Base-by-base conservation (phyloP, 2,113 vertebrate species). In the Anoplopoma fimbria region DNA sequence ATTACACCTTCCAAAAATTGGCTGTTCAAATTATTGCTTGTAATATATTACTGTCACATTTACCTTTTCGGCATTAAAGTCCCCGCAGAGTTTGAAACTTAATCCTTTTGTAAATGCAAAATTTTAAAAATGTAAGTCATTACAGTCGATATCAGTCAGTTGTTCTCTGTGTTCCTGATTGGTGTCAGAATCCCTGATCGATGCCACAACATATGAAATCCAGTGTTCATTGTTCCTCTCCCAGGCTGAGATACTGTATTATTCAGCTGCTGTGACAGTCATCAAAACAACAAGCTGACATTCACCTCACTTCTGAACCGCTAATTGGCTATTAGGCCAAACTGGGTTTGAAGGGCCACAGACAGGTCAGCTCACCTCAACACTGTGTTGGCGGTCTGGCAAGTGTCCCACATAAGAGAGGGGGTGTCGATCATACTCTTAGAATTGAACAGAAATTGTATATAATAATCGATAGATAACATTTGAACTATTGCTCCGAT, bases 251-350 rank as follows among this genome's bases (percentile, higher is more conserved):
- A 49, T 33, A 19, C 69, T 47, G 78, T 80, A 72, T 87, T 62
- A 84, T 79, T 79, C 80, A 63, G 87, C 77, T 74, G 86, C 72
- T 67, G 82, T 87, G 88, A 90, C 89, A 87, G 40, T 79, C 79
- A 63, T 85, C 85, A 85, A 73, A 83, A 77, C 85, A 77, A 84
- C 36, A 77, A 76, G 87, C 89, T 84, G 88, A 86, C 84, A 83
- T 69, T 78, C 86, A 58, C 84, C 79, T 84, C 42, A 72, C 75
- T 63, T 88, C 76, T 87, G 74, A 86, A 69, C 77, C 78, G 51
- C 83, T 92, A 90, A 92, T 91, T 88, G 91, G 86, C 86, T 75
- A 81, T 90, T 91, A 89, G 81, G 83, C 63, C 68, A 65, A 85
- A 74, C 87, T 33, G 82, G 81, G 77, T 84, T 83, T 72, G 79